Percentiles rank a stretch among this genome's conserved stretches.
Evolutionary conservation across 1,140 invertebrate genomes (phyloP).

Genomic region (Meloidogyne exigua): DNA sequence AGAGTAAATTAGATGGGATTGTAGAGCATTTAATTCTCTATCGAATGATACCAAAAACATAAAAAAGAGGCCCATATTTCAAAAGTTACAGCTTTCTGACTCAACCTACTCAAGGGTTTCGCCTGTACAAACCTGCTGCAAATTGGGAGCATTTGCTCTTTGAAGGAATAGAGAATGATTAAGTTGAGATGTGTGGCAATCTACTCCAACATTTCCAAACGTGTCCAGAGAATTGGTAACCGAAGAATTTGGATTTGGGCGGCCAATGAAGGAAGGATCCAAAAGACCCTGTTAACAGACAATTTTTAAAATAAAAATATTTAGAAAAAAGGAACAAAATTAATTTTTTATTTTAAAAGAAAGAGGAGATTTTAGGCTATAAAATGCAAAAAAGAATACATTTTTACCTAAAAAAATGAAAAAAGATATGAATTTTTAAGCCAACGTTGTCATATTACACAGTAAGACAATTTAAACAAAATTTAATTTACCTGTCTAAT

Average conservation of each 20-base stretch:
- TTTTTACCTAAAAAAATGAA: background rate
- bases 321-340: background rate
- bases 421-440: background rate
- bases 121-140: slow-evolving; percentile 1
- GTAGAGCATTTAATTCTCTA: no score
- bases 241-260: slow-evolving; percentile 8
- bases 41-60: no score
- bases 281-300: background rate
- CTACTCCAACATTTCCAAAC: background rate
- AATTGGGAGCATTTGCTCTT: slow-evolving; percentile 1
- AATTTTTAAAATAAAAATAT: background rate
- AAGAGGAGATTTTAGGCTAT: background rate
- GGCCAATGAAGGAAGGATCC: slow-evolving; percentile 13
- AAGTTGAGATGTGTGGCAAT: background rate
- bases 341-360: background rate
- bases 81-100: no score
- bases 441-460: background rate
- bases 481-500: slow-evolving; percentile 14
- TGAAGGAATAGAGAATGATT: slow-evolving; percentile 1
- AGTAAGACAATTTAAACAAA: background rate
- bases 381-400: background rate
- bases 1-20: background rate
- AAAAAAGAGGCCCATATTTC: no score
- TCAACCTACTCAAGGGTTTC: no score
- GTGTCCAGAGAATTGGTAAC: background rate